Evolutionary conservation across 1,140 invertebrate species (phyloP), one percentile per base, ranked within the genome.

Genomic region (Drosophila sturtevanti): DNA sequence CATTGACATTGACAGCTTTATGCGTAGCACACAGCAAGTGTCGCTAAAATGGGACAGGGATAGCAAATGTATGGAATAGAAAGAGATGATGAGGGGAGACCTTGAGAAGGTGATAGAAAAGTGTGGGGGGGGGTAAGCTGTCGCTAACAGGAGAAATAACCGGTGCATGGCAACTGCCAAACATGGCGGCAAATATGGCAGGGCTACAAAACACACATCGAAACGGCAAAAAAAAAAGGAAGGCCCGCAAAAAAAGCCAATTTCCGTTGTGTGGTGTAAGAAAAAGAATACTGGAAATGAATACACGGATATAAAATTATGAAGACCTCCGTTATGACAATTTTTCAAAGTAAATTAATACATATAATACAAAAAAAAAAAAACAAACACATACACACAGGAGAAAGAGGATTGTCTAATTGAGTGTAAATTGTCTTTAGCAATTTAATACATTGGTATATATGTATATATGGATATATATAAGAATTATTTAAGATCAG

Each of bases 1-100:
- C 84, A 87, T 87, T 87, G 84, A 87, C 84, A 87, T 87, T 87
- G 84, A 84, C 84, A 87, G 84, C 84, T 77, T 89, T 89, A 87
- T 87, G 84, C 79, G 84, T 89, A 76, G 63, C 74, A 87, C 81
- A 78, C 81, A n/a, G n/a, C 82, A 77, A 87, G 78, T 85, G 81
- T 84, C 72, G 76, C 72, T 56, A 70, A 38, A 64, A 71, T 63
- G 69, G 72, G 63, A 59, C 62, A 65, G 38, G 38, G 52, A 16
- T 10, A 48, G 27, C 55, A 54, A 44, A 67, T 37, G 34, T 31
- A 31, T 10, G 24, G 1, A 38, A 14, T 22, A 35, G 27, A 76
- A 68, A 68, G 54, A 41, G 16, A 9, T 9, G 22, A 18, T 14
- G 38, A 24, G 16, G 22, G 27, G 16, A 44, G 37, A 41, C 56